Evolutionary conservation across 2,113 vertebrate species (phyloP), one percentile per base, ranked within the genome.

Genomic region (Hemichromis elongatus): DNA sequence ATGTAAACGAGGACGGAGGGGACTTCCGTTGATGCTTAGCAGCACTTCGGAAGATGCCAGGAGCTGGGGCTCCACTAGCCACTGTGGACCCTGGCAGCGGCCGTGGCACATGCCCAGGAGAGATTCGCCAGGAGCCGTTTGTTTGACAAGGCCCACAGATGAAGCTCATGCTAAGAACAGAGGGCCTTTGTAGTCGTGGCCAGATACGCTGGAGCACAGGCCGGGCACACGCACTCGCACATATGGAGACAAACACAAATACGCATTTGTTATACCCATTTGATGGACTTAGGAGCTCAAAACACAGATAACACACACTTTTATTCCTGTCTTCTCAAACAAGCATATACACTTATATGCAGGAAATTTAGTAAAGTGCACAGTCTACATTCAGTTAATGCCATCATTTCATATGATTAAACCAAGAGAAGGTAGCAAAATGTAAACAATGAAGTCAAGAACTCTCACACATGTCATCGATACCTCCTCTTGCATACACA

Each of bases 1-100:
- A 94, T 96, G 95, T 94, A 95, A 95, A 96, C 90, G 90, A 92
- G 93, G 91, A 94, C 91, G 80, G 93, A 90, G 89, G 92, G 93
- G 93, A 89, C 92, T 93, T 93, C 86, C 88, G 88, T 90, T 84
- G 80, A 87, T 83, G 89, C 87, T 92, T 86, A 92, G 90, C 86
- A 56, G 88, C 33, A 77, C 66, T 91, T 82, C 21, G 52, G 80
- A 91, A 93, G 90, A 89, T 93, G 93, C 92, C 93, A 95, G 92
- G 81, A 91, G 90, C 77, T 87, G 83, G 90, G 89, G 89, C 90
- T 94, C 90, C 91, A 42, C 88, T 75, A 92, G 92, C 91, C 89
- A 82, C 80, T 55, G 87, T 66, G 93, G 84, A 79, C 81, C 45
- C 91, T 92, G 94, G 90, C 94, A 92, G 86, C 68, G 30, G 91